Evolutionary conservation across 2,797 vertebrate species (phyloP), one percentile per base, ranked within the genome.

Genomic region (Florisuga fusca): DNA sequence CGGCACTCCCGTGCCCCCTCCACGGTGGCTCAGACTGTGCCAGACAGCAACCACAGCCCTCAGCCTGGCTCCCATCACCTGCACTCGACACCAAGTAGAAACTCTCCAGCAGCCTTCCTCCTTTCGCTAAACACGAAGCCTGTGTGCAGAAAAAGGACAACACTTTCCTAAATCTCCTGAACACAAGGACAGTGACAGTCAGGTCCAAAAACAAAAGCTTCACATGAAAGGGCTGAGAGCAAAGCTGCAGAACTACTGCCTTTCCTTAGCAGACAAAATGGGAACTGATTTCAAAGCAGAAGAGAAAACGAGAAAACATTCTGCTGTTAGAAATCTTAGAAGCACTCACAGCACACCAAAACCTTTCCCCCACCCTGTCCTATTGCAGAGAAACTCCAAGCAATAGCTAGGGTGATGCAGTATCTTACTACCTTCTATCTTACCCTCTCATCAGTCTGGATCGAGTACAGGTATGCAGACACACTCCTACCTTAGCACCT

Each of bases 41-140:
- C 14, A 31, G 7, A 22, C 2, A 0, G 53, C 48, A 83, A 57
- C 41, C 77, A 16, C 48, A 9, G 34, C 36, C 12, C 61, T 20
- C 62, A 51, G 18, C 7, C 43, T 8, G n/a, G 31, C 45, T 46
- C 54, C 14, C 29, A 19, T 6, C 84, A 62, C 51, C 54, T 34
- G 66, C 34, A 29, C 38, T 9, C 1, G 0, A 21, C 0, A 4
- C 27, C 63, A 38, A 66, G 62, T 1, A 73, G 51, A 21, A 67
- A 43, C 7, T n/a, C 61, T 23, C 43, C 43, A 27, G 10, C 20
- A 25, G 21, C 2, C 34, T 8, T 63, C 36, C 48, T 69, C 43
- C 33, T 23, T 51, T 25, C 4, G 0, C 38, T 6, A 33, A 31
- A n/a, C 2, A 15, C 0, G 6, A 22, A 57, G 46, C 16, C 36